Conservation (phyloP, 2,797 vertebrate genomes). For the Anguilla pacifica region DNA sequence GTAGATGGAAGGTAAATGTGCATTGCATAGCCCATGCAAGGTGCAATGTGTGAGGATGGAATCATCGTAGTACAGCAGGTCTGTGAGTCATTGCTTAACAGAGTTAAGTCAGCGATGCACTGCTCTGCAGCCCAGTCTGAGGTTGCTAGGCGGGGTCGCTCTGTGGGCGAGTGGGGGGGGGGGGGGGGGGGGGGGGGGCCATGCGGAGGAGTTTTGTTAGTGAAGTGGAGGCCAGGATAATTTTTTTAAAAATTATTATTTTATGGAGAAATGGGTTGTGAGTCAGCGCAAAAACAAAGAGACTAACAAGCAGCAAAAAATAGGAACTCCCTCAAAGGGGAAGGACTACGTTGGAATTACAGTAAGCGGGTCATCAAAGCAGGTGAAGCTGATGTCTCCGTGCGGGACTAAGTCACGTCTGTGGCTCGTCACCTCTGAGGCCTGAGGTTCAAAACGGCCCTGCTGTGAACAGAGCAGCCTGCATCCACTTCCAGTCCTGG, state of each 20-base stretch:
- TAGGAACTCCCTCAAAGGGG: neutral
- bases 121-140: neutral
- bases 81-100: neutral
- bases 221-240: neutral
- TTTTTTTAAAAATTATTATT: neutral
- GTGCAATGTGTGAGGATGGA: neutral
- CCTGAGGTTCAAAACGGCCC: neutral
- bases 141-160: neutral
- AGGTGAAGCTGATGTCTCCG: neutral
- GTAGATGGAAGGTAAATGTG: neutral
- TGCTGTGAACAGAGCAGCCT: neutral
- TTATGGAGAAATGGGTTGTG: neutral
- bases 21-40: neutral
- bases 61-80: neutral
- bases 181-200: neutral
- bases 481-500: neutral
- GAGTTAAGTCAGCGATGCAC: neutral
- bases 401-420: neutral
- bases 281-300: slow-evolving; percentile 7
- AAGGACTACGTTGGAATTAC: neutral
- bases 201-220: neutral
- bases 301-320: neutral
- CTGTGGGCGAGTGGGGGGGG: too few relatives aligned
- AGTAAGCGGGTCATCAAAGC: neutral
- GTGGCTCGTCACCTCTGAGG: neutral